Evolutionary conservation across 2,113 vertebrate genomes (phyloP).

Genomic region (Crotophaga sulcirostris): DNA sequence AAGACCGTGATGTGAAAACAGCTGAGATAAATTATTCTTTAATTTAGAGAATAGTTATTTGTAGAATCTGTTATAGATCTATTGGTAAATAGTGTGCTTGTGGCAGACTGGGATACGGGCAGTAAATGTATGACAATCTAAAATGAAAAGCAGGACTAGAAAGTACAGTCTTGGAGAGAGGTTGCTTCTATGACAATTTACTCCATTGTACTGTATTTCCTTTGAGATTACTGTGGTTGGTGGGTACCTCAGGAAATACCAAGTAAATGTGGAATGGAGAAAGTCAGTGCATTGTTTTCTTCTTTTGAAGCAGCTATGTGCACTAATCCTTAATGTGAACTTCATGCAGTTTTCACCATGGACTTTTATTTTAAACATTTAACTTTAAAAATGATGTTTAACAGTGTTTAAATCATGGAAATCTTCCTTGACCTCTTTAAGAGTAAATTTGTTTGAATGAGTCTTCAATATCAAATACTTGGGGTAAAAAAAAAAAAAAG

Average conservation of each 20-base stretch:
- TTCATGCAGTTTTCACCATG: background rate
- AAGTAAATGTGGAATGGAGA: background rate
- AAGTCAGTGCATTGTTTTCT: background rate
- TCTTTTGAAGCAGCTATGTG: background rate
- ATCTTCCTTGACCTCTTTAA: background rate
- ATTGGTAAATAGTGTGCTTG: background rate
- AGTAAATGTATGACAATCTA: background rate
- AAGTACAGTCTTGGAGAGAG: background rate
- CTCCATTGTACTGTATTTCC: background rate
- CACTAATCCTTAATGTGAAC: constrained; percentile 15
- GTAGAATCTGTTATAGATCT: background rate
- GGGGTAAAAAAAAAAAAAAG: background rate
- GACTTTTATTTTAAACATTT: background rate
- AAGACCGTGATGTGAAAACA: background rate
- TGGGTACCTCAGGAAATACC: background rate
- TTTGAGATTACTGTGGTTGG: background rate
- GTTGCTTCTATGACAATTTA: background rate
- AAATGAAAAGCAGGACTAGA: background rate
- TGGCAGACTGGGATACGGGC: background rate
- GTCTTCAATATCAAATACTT: background rate
- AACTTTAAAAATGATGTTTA: background rate
- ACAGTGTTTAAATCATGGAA: background rate
- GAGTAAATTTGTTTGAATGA: background rate
- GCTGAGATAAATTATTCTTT: background rate
- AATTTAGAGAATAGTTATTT: background rate